A percentile compares a stretch with the other conserved stretches of the same genome.
phyloP scores from a whole-genome alignment of 2,113 vertebrate species.

The Isurus oxyrinchus region DNA sequence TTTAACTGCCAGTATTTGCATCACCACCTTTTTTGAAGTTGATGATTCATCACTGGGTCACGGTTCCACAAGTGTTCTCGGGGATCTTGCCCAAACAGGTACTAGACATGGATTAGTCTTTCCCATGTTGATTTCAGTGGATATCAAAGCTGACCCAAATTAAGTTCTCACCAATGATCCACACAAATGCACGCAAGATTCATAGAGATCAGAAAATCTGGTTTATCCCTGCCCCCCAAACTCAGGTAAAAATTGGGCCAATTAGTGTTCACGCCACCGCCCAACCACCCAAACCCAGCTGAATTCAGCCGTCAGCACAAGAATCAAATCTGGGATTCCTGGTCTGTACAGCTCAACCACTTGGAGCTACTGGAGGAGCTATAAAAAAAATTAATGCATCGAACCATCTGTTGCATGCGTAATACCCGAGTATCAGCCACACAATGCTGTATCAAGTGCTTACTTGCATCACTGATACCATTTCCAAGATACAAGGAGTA shows the following conservation, averaged over 20 bases:
- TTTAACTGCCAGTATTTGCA: background rate
- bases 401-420: slow-evolving; percentile 3
- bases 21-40: background rate
- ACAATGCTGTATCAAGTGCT: background rate
- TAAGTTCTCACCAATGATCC: background rate
- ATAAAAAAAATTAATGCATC: background rate
- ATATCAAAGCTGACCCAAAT: background rate
- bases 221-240: background rate
- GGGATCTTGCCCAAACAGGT: background rate
- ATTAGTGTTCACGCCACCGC: background rate
- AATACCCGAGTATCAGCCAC: background rate
- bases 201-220: background rate
- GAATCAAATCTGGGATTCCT: background rate
- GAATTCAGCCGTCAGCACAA: background rate
- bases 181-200: background rate
- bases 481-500: slow-evolving; percentile 3
- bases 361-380: background rate
- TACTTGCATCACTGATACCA: slow-evolving; percentile 20
- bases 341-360: background rate
- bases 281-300: background rate
- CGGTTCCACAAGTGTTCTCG: background rate
- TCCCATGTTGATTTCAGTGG: background rate
- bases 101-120: background rate
- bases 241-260: background rate
- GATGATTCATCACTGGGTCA: background rate